Conservation (phyloP, 2,113 vertebrate species). For the Chroicocephalus ridibundus region DNA sequence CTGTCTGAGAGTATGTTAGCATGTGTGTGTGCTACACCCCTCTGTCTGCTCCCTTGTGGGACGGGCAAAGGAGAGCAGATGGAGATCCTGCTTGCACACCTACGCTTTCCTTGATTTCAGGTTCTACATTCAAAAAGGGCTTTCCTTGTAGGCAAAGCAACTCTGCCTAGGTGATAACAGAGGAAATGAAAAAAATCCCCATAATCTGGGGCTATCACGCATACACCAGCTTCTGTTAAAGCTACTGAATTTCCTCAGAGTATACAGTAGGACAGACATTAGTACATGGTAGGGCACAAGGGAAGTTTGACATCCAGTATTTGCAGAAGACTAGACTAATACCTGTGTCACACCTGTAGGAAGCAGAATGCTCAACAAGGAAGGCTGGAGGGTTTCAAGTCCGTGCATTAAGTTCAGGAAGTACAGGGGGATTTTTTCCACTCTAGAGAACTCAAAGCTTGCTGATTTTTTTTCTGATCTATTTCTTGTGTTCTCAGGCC, state of each 20-base stretch:
- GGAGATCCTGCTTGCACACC: not conserved
- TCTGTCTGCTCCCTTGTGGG: accelerated
- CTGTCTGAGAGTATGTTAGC: not conserved
- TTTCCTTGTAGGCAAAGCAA: not conserved
- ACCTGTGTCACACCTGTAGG: not conserved
- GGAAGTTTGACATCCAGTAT: not conserved
- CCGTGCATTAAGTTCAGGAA: accelerated
- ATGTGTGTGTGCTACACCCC: not conserved
- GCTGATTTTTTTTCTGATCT: not conserved
- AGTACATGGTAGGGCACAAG: accelerated
- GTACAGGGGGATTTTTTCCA: not conserved
- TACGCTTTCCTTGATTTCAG: accelerated
- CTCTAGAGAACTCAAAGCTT: not conserved
- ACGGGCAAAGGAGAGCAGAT: not conserved
- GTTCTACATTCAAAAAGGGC: not conserved
- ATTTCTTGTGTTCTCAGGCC: not conserved
- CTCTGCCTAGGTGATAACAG: not conserved
- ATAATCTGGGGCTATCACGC: not conserved
- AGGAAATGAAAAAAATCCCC: not conserved
- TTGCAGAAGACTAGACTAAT: not conserved
- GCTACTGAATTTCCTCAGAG: not conserved
- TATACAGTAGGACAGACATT: not conserved
- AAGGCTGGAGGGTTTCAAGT: not conserved
- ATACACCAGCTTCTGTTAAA: not conserved
- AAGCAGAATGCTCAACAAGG: not conserved